Evolutionary conservation across 2,113 vertebrate species (phyloP).

Genomic region (Carassius auratus): DNA sequence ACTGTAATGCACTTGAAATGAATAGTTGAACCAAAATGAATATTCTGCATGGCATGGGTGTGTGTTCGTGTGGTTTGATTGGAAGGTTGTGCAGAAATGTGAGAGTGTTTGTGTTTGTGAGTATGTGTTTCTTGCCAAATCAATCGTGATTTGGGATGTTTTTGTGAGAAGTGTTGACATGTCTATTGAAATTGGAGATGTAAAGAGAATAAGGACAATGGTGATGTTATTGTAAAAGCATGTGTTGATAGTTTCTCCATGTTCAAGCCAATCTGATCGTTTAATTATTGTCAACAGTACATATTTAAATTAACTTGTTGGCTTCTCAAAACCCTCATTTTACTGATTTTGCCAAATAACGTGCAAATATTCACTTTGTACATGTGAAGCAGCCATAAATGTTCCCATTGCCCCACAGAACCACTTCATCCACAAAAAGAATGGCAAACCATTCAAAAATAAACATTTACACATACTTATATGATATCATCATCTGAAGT

Average conservation of each 20-base stretch:
- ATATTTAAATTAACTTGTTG: background rate
- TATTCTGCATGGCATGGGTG: background rate
- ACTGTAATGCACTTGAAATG: background rate
- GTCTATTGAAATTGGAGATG: background rate
- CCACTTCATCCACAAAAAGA: background rate
- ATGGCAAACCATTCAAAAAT: background rate
- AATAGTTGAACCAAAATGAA: background rate
- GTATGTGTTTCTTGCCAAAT: constrained; percentile 16
- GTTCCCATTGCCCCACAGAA: background rate
- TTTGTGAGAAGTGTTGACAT: constrained; percentile 11
- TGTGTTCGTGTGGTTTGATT: background rate
- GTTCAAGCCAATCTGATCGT: background rate
- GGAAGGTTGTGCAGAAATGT: constrained; percentile 1
- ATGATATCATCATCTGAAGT: background rate
- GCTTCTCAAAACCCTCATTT: background rate
- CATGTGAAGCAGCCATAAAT: too few relatives aligned
- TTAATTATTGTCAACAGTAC: background rate
- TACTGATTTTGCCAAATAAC: too few relatives aligned
- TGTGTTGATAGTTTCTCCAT: background rate
- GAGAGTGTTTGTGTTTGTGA: background rate
- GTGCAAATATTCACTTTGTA: too few relatives aligned
- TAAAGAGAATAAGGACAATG: background rate
- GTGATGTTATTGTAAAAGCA: constrained; percentile 9
- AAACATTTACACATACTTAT: background rate
- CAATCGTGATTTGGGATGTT: background rate